Base-by-base conservation (phyloP, 2,797 vertebrate species). In the Meriones psammophilus region DNA sequence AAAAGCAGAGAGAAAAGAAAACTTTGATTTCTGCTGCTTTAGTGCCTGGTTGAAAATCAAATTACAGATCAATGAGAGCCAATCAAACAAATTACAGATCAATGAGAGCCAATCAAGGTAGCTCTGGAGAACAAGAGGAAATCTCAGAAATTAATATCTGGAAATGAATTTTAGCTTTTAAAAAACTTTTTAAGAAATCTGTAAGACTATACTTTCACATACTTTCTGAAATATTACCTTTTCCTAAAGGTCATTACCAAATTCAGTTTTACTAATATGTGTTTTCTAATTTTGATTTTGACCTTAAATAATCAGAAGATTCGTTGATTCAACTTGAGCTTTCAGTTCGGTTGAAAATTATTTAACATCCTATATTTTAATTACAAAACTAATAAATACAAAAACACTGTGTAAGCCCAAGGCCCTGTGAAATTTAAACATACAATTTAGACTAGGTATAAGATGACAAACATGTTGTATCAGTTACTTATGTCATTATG, bases 1-100 rank as follows among this genome's bases (percentile, higher is more conserved):
- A 96, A 94, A 96, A 97, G 95, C 95, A 97, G 76, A 83, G 62
- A 94, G 69, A 97, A 97, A 91, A 88, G 80, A 90, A 26, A 91
- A 97, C 92, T 64, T 78, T 95, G 26, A 86, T 89, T 94, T 79
- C 73, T 80, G 30, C 81, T 91, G 30, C 85, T 86, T 94, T 92
- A 68, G 93, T 97, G 28, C 73, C 83, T 96, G 69, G 74, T 96
- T 94, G 64, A 97, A 97, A 98, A 96, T 54, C 0, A 4, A 94
- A 80, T 62, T 97, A 86, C 66, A 94, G 56, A 97, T 84, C 28
- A 81, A 46, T 96, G 50, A 94, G 83, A 96, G 60, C 64, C 86
- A 36, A 81, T 1, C 91, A 5, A 96, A 39, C 0, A 4, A 94
- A 80, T 62, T 97, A 86, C 66, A 94, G 56, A 97, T 84, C 28